phyloP scores from a whole-genome alignment of 2,113 vertebrate species.

The Cisticola juncidis region DNA sequence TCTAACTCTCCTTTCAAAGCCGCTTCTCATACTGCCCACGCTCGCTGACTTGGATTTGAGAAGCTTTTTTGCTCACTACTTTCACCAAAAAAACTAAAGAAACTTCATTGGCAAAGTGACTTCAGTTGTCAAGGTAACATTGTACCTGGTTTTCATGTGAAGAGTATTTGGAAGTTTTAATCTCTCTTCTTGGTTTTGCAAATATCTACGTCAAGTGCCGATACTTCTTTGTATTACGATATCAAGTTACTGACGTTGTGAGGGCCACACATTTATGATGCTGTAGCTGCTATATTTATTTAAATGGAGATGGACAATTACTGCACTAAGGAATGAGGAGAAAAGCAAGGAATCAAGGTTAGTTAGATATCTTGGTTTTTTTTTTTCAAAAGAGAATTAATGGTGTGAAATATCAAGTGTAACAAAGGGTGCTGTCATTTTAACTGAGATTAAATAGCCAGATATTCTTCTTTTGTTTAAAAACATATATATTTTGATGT shows the following conservation, averaged over 20 bases:
- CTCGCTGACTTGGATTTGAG: not conserved
- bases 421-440: constrained; percentile 74
- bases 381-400: constrained; percentile 57
- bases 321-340: constrained; percentile 87
- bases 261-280: constrained; percentile 68
- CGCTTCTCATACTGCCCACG: not conserved
- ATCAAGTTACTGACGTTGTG: constrained; percentile 70
- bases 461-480: constrained; percentile 73
- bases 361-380: constrained; percentile 33
- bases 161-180: constrained; percentile 63
- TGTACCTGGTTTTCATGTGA: constrained; percentile 69
- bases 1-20: not conserved
- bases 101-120: not conserved
- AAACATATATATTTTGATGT: constrained; percentile 71
- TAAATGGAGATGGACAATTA: constrained; percentile 83
- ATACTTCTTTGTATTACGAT: constrained; percentile 63
- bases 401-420: constrained; percentile 67
- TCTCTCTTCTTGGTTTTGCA: constrained; percentile 68
- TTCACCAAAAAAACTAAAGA: constrained; percentile 23
- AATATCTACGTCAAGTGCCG: constrained; percentile 71
- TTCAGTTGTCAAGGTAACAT: not conserved
- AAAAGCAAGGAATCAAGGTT: constrained; percentile 77
- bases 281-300: constrained; percentile 88
- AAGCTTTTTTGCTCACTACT: constrained; percentile 25
- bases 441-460: constrained; percentile 72